Evolutionary conservation across 2,113 vertebrate species (phyloP), one percentile per base, ranked within the genome.

Genomic region (Calidris pugnax): DNA sequence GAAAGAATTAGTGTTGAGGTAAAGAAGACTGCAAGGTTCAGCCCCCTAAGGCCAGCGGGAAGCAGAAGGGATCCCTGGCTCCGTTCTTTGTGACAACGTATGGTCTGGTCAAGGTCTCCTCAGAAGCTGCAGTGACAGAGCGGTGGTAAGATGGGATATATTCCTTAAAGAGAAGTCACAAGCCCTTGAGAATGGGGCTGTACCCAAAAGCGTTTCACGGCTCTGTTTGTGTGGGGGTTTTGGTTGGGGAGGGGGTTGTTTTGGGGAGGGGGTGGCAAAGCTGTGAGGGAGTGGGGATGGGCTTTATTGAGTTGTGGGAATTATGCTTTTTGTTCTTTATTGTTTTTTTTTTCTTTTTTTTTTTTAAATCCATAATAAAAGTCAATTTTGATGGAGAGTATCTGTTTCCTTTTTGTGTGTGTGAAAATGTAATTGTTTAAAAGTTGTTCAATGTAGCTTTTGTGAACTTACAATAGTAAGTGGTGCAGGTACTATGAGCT

Each of bases 121-220:
- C 96, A 89, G 48, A 94, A 95, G 92, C 97, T 95, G 92, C 96
- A 68, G 62, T 97, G 91, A 68, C 91, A 84, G 73, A 92, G 73
- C 17, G 89, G 96, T 97, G 97, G 97, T 98, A 98, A 98, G 97
- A 98, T 4, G 37, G 94, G 45, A 97, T 98, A 91, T 95, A 89
- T 97, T 95, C 94, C 93, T 97, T 97, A 96, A 95, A 97, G 60
- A 97, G 94, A 87, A 96, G 94, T 95, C 95, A 66, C 92, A 93
- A 96, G 87, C 45, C 93, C 28, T 76, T 97, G 89, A 90, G 80
- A 96, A 73, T 0, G 96, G 96, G 80, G 90, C 93, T 97, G 85
- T 96, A 76, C 85, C 89, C 91, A 78, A 67, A 93, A 93, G 35
- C 81, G 37, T 89, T 96, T 89, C 89, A 77, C 32, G 50, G 55